phyloP scores from a whole-genome alignment of 2,797 vertebrate genomes.

The Choloepus didactylus region DNA sequence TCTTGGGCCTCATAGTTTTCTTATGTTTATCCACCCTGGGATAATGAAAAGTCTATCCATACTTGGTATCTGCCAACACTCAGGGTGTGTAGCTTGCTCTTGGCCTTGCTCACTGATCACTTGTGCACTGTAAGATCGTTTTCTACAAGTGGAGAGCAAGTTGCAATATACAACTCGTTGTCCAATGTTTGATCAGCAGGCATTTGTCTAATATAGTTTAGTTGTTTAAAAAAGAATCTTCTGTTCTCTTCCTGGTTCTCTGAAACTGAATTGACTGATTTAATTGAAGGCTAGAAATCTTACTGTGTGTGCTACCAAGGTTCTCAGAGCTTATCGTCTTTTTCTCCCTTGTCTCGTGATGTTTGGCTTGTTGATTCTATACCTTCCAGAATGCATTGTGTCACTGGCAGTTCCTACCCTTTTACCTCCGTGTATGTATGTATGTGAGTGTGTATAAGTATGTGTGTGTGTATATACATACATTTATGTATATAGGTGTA shows the following conservation, averaged over 20 bases:
- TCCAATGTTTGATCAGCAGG: neutral
- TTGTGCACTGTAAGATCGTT: neutral
- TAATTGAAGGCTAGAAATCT: neutral
- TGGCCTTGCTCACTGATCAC: neutral
- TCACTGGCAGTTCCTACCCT: neutral
- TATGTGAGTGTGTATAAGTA: neutral
- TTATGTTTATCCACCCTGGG: neutral
- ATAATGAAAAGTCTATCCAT: constrained; percentile 44
- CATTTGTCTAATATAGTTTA: neutral
- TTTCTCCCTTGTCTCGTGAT: neutral
- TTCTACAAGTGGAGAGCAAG: neutral
- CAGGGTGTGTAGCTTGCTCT: neutral
- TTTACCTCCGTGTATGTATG: neutral
- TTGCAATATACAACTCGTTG: neutral
- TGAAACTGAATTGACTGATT: neutral
- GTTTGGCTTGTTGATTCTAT: neutral
- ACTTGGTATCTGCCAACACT: constrained; percentile 41
- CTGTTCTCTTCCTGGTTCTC: neutral
- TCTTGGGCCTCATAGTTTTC: neutral
- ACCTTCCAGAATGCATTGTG: neutral
- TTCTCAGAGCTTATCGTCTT: neutral
- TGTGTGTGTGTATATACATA: neutral
- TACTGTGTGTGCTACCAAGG: neutral
- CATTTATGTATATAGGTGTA: neutral
- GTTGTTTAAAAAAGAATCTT: neutral